These are phyloP conservation scores for Geococcyx californianus DNA, from an alignment of 2,113 vertebrate genomes.

Conservation along the genomic window DNA sequence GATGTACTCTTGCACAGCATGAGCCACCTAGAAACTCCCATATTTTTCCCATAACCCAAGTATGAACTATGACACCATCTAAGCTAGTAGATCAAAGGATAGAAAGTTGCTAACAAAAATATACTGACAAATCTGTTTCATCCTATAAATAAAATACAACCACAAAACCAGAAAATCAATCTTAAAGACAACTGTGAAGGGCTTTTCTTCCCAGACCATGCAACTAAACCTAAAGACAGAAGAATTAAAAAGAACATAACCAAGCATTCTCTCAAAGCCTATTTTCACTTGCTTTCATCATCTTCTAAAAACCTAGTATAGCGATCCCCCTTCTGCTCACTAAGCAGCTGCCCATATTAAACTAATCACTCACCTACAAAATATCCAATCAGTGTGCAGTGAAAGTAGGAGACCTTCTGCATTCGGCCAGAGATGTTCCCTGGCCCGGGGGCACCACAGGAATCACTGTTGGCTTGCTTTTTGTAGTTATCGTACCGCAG, in stretches of 20 bases:
- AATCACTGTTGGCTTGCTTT: conserved; percentile 91
- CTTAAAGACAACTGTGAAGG: background rate
- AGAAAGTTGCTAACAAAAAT: background rate
- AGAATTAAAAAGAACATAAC: background rate
- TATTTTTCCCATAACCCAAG: background rate
- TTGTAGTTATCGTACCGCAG: conserved; percentile 99
- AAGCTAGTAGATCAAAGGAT: background rate
- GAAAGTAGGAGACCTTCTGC: conserved; percentile 99
- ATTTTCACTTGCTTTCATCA: conserved; percentile 1
- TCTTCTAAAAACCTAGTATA: conserved; percentile 27
- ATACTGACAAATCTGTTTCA: background rate
- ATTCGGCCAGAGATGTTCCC: conserved; percentile 93
- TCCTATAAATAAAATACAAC: background rate
- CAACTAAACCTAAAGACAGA: background rate
- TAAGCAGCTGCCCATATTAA: background rate
- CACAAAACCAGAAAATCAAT: background rate
- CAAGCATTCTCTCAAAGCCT: background rate
- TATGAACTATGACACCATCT: background rate
- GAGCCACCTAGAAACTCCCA: background rate
- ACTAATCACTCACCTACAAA: conserved; percentile 89
- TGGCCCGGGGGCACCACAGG: conserved; percentile 74
- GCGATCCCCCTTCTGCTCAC: background rate
- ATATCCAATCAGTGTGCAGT: conserved; percentile 99
- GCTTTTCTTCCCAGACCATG: background rate
- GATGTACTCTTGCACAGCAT: background rate